Evolutionary conservation across 35 echinoderm and acorn worm genomes (phyloP).

Genomic region (Amphiura filiformis): DNA sequence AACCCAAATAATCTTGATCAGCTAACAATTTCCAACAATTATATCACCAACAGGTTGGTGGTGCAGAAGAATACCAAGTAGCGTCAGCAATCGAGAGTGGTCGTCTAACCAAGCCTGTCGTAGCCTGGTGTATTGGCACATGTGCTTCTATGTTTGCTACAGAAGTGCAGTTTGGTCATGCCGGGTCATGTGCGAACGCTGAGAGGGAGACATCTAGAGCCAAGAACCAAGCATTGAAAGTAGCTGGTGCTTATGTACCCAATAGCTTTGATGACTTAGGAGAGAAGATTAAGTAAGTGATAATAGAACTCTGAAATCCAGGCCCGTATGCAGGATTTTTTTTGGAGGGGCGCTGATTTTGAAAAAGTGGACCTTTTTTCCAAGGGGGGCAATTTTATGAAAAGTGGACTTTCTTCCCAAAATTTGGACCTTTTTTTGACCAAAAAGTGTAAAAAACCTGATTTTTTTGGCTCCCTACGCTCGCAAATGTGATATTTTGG

Average conservation of each 20-base stretch:
- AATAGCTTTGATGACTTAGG: slow-evolving; percentile 94
- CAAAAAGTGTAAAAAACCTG: no score
- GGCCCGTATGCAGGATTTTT: no score
- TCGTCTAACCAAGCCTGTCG: slow-evolving; percentile 78
- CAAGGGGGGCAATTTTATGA: no score
- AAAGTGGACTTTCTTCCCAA: no score
- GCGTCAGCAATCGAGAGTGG: slow-evolving; percentile 69
- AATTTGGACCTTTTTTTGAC: no score
- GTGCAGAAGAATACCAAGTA: slow-evolving; percentile 86
- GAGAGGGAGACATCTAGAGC: slow-evolving; percentile 85
- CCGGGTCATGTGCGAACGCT: slow-evolving; percentile 88
- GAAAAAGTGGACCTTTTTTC: no score
- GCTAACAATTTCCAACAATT: no score
- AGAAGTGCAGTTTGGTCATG: slow-evolving; percentile 98
- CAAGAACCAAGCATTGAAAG: slow-evolving; percentile 89
- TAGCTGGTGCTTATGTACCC: slow-evolving; percentile 85
- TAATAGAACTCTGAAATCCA: no score
- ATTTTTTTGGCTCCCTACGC: no score
- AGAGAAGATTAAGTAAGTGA: slow-evolving; percentile 82
- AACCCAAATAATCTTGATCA: no score
- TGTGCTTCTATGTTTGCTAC: slow-evolving; percentile 93
- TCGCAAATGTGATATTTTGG: no score
- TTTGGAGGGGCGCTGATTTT: no score
- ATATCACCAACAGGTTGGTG: slow-evolving; percentile 75
- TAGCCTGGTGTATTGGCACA: slow-evolving; percentile 96